Percentiles rank a stretch among this genome's conserved stretches.
phyloP scores from a whole-genome alignment of 23 tunicate species.

The Corella eumyota region DNA sequence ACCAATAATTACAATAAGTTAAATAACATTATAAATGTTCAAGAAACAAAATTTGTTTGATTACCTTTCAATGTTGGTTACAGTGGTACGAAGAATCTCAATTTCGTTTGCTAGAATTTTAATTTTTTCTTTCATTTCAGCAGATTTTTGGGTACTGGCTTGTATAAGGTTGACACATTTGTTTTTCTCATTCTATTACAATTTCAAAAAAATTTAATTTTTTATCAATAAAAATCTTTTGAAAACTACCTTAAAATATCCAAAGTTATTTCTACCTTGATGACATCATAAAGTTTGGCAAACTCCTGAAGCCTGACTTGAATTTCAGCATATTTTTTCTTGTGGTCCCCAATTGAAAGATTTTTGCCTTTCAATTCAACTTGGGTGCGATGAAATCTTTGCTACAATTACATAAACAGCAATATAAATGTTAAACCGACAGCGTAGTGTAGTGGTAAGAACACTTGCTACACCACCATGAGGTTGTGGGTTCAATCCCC shows the following conservation, averaged over 20 bases:
- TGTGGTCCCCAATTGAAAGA: conserved; percentile 71
- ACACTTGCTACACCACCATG: no score
- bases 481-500: no score
- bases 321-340: conserved; percentile 57
- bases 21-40: no score
- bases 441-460: no score
- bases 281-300: conserved; percentile 89
- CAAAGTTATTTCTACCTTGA: no score
- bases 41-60: no score
- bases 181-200: conserved; percentile 72
- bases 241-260: no score
- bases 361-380: conserved; percentile 56
- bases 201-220: not conserved
- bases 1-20: no score
- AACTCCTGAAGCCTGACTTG: conserved; percentile 66
- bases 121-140: conserved; percentile 90
- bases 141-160: conserved; percentile 88
- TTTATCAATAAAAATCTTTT: no score
- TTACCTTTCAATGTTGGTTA: conserved; percentile 75
- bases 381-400: conserved; percentile 44
- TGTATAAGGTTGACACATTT: conserved; percentile 94
- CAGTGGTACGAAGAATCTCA: conserved; percentile 80
- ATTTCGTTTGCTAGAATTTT: conserved; percentile 85
- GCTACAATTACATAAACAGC: conserved; percentile 22
- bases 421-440: no score